Conservation (phyloP, 2,888 invertebrate species). For the Tanytarsus gracilentus region DNA sequence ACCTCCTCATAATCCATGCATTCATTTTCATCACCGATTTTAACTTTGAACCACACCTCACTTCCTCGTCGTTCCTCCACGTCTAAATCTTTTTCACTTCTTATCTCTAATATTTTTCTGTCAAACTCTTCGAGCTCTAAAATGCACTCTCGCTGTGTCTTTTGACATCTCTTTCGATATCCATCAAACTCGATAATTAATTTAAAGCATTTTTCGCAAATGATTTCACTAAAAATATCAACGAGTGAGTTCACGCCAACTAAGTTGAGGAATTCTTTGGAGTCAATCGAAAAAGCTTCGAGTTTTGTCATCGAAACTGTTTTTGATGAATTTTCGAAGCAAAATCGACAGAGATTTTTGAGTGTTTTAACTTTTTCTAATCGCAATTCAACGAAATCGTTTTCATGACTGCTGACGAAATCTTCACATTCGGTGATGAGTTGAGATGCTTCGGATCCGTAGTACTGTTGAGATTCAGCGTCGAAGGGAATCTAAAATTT, state of each 20-base stretch:
- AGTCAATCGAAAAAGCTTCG: neutral
- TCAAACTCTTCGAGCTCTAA: neutral
- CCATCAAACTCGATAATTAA: neutral
- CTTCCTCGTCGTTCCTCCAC: neutral
- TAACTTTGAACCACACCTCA: neutral
- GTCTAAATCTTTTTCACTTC: neutral
- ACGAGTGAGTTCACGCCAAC: neutral
- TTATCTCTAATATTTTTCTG: neutral
- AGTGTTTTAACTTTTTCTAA: neutral
- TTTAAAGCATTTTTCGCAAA: conserved; percentile 7
- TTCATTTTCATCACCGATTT: neutral
- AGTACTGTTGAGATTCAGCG: neutral
- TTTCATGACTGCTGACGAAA: neutral
- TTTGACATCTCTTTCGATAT: neutral
- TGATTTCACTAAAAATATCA: neutral
- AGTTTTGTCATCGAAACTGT: neutral
- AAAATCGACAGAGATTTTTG: conserved; percentile 18
- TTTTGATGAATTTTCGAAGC: neutral
- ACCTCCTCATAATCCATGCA: neutral
- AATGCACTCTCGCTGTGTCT: neutral
- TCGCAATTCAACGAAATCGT: neutral
- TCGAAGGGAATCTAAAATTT: neutral
- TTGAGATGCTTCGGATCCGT: neutral
- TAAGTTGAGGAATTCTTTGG: neutral
- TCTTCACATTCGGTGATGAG: neutral